Evolutionary conservation across 2,113 vertebrate genomes (phyloP).

Genomic region (Apteryx mantelli): DNA sequence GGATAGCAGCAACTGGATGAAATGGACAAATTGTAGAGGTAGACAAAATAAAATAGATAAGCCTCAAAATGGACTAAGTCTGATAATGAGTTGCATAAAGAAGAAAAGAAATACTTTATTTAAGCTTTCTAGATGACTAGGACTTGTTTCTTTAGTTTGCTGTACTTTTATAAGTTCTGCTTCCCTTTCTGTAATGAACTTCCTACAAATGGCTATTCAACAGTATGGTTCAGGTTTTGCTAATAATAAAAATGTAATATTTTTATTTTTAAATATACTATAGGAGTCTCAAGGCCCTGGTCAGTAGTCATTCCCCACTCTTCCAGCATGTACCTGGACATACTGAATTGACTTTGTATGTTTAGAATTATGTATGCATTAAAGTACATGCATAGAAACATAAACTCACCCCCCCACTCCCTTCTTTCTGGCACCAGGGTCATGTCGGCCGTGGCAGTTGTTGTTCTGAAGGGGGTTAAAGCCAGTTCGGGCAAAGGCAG

Average conservation of each 20-base stretch:
- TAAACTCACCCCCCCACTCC: accelerated
- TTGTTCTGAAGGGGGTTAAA: not conserved
- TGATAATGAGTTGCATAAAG: not conserved
- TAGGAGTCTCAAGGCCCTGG: not conserved
- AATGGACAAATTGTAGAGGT: not conserved
- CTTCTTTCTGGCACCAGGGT: not conserved
- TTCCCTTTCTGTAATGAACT: not conserved
- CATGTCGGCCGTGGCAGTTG: not conserved
- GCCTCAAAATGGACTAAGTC: not conserved
- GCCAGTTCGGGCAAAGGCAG: not conserved
- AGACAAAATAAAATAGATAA: not conserved
- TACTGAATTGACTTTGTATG: not conserved
- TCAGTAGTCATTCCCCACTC: not conserved
- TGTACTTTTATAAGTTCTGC: not conserved
- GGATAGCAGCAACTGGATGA: not conserved
- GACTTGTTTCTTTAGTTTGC: not conserved
- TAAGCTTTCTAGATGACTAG: not conserved
- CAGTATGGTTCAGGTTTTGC: not conserved
- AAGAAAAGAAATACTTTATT: not conserved
- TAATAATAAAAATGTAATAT: not conserved
- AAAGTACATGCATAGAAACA: not conserved
- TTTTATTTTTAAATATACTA: not conserved
- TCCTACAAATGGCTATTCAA: not conserved
- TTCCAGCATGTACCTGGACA: not conserved
- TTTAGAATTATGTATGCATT: not conserved